Percentiles rank a stretch among this genome's conserved stretches.
Conservation (phyloP, 2,888 invertebrate genomes). For the Julus scandinavius region DNA sequence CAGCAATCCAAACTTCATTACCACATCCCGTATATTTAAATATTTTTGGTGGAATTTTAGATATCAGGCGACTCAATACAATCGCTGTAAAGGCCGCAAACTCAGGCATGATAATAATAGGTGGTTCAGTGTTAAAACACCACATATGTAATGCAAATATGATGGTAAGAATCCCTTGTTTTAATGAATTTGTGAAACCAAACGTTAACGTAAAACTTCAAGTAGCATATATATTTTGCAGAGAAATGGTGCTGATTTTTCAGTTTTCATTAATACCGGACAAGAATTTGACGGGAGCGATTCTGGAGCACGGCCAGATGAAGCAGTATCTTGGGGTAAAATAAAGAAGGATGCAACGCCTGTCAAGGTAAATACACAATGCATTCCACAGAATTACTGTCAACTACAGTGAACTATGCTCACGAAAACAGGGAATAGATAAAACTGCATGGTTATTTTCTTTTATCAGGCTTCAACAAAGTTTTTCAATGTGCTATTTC, state of each 20-base stretch:
- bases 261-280: constrained; percentile 95
- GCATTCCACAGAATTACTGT: too few relatives aligned
- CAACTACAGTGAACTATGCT: too few relatives aligned
- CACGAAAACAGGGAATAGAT: too few relatives aligned
- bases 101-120: constrained; percentile 96
- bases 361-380: constrained; percentile 75
- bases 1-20: too few relatives aligned
- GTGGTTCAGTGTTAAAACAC: constrained; percentile 97
- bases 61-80: constrained; percentile 87
- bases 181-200: background rate
- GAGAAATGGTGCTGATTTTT: constrained; percentile 96
- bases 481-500: background rate
- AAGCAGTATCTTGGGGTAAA: constrained; percentile 99
- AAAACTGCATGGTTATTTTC: background rate
- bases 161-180: constrained; percentile 74
- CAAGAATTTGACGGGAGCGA: constrained; percentile 98
- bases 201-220: background rate
- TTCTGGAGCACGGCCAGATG: constrained; percentile 97
- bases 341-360: constrained; percentile 87
- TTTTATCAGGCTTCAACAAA: too few relatives aligned
- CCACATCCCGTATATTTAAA: background rate
- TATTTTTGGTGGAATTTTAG: constrained; percentile 66
- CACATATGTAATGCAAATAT: constrained; percentile 99
- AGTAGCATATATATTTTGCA: constrained; percentile 63
- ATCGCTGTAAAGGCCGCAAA: constrained; percentile 93